Base-by-base conservation (phyloP, 2,113 vertebrate species). In the Sciurus niger region DNA sequence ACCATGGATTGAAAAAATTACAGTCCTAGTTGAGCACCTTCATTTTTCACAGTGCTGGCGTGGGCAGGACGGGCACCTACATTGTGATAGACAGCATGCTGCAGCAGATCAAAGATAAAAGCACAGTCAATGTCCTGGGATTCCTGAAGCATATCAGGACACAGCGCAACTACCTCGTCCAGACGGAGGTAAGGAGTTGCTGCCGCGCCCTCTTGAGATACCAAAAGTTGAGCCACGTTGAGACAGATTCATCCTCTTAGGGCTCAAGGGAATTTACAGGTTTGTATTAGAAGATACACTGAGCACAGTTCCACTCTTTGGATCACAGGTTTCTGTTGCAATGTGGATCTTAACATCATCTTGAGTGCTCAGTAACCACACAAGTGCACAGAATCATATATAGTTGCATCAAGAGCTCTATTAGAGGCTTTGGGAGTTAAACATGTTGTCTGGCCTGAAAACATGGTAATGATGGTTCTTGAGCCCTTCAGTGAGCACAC, bases 1-100 rank as follows among this genome's bases (percentile, higher is more conserved):
- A n/a, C 72, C 20, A 1, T 6, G 4, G 18, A 28, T 28, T 58
- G 55, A 58, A 58, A 58, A 58, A 1, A 18, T 68, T 70, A 63
- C 2, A 73, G 32, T 40, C 1, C 77, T 13, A 25, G 7, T 13
- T 14, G 18, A 63, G 7, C 12, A 1, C 94, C 94, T 97, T 65
- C 46, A 2, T 97, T 40, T 95, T 96, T 93, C 97, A 0, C 96
- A 99, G 99, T 85, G 99, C 99, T 91, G 99, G 99, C 70, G 99
- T 99, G 94, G 99, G 99, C 94, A 99, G 99, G 97, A 99, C 99
- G 51, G 99, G 99, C 98, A 99, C 99, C 68, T 99, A 99, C 98
- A 99, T 99, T 85, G 99, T 99, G 86, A 99, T 99, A 90, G 99
- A 99, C 99, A 99, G 99, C 98, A 99, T 99, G 99, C 99, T 99